Conservation (phyloP, 2,797 vertebrate species). For the Miichthys miiuy region DNA sequence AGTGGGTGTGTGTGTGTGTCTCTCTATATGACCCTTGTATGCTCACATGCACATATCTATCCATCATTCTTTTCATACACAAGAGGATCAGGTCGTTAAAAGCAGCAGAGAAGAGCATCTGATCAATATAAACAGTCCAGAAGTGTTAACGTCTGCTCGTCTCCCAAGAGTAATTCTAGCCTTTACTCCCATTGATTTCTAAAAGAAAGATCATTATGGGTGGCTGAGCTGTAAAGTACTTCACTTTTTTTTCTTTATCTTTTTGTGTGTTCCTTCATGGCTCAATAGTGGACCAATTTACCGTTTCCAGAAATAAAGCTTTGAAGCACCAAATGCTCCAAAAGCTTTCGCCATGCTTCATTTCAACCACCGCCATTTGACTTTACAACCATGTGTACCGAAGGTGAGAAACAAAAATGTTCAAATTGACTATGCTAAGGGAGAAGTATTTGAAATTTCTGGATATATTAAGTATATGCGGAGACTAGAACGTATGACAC, state of each 20-base stretch:
- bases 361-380: conserved; percentile 16
- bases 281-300: conserved; percentile 37
- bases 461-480: too few species aligned
- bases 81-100: conserved; percentile 44
- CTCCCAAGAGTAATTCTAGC: conserved; percentile 45
- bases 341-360: background rate
- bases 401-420: background rate
- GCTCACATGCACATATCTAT: conserved; percentile 32
- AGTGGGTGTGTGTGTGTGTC: background rate
- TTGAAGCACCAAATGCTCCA: conserved; percentile 16
- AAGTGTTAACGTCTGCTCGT: conserved; percentile 53
- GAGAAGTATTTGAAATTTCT: background rate
- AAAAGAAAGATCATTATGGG: conserved; percentile 46
- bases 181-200: conserved; percentile 60
- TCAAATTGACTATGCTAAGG: background rate
- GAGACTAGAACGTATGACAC: background rate
- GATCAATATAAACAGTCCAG: conserved; percentile 63
- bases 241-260: background rate
- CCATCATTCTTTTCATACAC: conserved; percentile 29
- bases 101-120: conserved; percentile 48
- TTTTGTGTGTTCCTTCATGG: conserved; percentile 31
- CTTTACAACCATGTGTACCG: background rate
- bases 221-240: conserved; percentile 54
- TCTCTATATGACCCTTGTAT: conserved; percentile 17
- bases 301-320: conserved; percentile 16